Conservation (phyloP, 2,113 vertebrate genomes). For the Chrysochloris asiatica region DNA sequence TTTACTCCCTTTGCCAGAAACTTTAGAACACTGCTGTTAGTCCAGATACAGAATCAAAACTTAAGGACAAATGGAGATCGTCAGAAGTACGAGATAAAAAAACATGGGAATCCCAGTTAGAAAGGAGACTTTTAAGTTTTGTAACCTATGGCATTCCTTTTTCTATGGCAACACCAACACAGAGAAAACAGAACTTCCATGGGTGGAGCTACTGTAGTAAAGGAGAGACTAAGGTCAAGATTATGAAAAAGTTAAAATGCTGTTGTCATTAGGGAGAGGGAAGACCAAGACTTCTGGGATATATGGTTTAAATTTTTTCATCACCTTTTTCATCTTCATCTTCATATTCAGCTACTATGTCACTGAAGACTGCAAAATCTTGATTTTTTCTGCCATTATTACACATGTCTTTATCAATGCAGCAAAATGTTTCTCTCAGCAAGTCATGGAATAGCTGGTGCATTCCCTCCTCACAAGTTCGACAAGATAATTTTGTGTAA, state of each 20-base stretch:
- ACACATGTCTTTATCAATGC: accelerated
- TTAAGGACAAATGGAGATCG: background rate
- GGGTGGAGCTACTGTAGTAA: background rate
- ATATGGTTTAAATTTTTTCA: background rate
- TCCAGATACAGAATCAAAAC: background rate
- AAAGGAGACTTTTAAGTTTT: background rate
- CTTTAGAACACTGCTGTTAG: background rate
- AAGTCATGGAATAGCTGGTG: background rate
- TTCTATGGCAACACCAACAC: background rate
- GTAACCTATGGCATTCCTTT: background rate
- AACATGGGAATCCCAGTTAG: background rate
- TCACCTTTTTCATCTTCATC: too few relatives aligned
- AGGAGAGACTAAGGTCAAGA: background rate
- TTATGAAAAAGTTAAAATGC: background rate
- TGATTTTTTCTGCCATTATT: background rate
- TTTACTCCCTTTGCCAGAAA: background rate
- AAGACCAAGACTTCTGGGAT: background rate
- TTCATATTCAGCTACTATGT: too few relatives aligned
- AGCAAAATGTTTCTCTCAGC: constrained; percentile 51
- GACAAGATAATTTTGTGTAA: background rate
- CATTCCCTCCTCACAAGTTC: background rate
- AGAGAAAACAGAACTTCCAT: background rate
- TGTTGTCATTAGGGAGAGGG: background rate
- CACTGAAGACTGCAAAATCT: background rate
- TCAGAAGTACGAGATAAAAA: background rate